Evolutionary conservation across 2,888 invertebrate genomes (phyloP), one percentile per base, ranked within the genome.

Genomic region (Drosophila vallismaia): DNA sequence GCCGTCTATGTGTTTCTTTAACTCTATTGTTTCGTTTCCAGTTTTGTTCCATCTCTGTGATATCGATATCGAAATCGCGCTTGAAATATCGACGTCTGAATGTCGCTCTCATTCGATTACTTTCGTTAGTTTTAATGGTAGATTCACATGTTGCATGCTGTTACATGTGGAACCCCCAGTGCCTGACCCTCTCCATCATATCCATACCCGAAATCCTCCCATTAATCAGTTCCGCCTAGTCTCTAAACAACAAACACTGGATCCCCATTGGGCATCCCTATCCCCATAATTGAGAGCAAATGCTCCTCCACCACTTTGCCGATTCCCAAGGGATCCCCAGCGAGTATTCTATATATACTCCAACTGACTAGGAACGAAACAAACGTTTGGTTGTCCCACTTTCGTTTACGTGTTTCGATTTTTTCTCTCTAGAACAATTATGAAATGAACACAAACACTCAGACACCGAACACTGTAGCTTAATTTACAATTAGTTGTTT

Each of bases 61-160:
- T 57, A 28, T 48, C 38, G 12, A n/a, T 57, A 28, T 48, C 38
- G 28, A 56, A 53, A 42, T 2, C 46, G 24, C 14, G 44, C 44
- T 14, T 14, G 45, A 19, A 24, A 29, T 45, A 12, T 29, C 36
- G 40, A 42, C 28, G 31, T 10, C 19, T 33, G 9, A 49, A 29
- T 12, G 10, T 14, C 36, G 44, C 9, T n/a, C n/a, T 26, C 7
- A 14, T 26, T 10, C 29, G 24, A 45, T 51, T 29, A 46, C 36
- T 24, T 38, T 8, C 51, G 45, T 38, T 36, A 38, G 46, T 64
- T 52, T 31, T 60, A 48, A 33, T 60, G 45, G 24, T 51, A 60
- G 51, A 26, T 45, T 5, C 63, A 64, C 63, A 64, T 64, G 46
- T 44, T 64, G 64, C 64, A 64, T 64, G 64, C 64, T 8, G 64